Conservation (phyloP, 2,797 vertebrate genomes). For the Brotula barbata region DNA sequence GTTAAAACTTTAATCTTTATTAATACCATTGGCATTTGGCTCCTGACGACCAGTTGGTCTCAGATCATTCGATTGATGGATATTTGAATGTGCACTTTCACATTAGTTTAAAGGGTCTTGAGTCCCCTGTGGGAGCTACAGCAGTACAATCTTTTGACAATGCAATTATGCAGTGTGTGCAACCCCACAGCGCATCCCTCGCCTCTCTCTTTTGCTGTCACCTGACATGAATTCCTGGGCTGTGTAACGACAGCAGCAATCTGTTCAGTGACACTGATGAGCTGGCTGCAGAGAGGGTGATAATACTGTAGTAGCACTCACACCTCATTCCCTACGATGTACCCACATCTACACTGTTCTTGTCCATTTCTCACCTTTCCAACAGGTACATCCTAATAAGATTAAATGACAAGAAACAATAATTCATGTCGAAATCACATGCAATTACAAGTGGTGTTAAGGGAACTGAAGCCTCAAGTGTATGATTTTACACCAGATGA, state of each 20-base stretch:
- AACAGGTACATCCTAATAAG: conserved; percentile 65
- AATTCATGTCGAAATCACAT: conserved; percentile 73
- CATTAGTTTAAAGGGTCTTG: conserved; percentile 62
- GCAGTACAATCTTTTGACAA: conserved; percentile 55
- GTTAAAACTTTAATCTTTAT: conserved; percentile 2
- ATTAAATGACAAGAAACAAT: conserved; percentile 75
- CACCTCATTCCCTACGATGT: conserved; percentile 67
- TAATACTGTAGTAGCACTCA: conserved; percentile 53
- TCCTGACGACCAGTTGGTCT: conserved; percentile 40
- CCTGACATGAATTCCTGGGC: conserved; percentile 67
- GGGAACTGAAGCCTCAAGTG: conserved; percentile 49
- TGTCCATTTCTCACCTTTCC: conserved; percentile 64
- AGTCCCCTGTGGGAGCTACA: conserved; percentile 56
- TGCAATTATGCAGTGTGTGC: conserved; percentile 31
- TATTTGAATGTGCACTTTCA: conserved; percentile 65
- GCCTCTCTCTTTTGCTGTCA: conserved; percentile 61
- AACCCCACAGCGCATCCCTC: conserved; percentile 51
- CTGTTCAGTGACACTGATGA: conserved; percentile 73
- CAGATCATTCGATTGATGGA: conserved; percentile 60
- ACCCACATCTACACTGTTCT: conserved; percentile 66
- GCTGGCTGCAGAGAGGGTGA: conserved; percentile 59
- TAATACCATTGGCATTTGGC: conserved; percentile 13
- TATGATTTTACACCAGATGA: conserved; percentile 29
- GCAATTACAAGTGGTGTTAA: conserved; percentile 69
- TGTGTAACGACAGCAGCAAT: conserved; percentile 70